Evolutionary conservation across 2,888 invertebrate genomes (phyloP), one percentile per base, ranked within the genome.

Genomic region (Cosmia trapezina): DNA sequence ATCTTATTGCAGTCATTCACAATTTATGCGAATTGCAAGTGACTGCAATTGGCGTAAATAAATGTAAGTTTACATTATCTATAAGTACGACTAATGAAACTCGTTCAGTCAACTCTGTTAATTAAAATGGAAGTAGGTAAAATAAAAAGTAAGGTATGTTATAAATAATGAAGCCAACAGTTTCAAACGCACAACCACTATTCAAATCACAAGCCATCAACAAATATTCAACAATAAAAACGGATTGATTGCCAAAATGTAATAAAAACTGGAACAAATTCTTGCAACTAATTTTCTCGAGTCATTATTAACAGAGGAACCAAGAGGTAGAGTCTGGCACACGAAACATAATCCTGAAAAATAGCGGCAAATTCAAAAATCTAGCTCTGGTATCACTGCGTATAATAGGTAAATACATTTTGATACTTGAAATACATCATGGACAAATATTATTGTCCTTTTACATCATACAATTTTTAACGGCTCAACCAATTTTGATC

Each of bases 211-310:
- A 12, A 53, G n/a, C 53, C 22, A 12, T 17, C 6, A 37, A 19
- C 8, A 70, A 62, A 22, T 22, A 61, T 56, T 54, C 28, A 56
- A 19, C 17, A 45, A 43, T 14, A 19, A 59, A 19, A 47, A 56
- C 33, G 2, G 14, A 33, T 28, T 51, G 14, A 43, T 28, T 57
- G 53, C 33, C 28, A 78, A 49, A 59, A 66, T 28, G 7, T 73
- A 14, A 43, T 19, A 28, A 41, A 59, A 22, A 74, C 12, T 37
- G 8, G 17, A 53, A 22, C 17, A 64, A 17, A 33, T 47, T 19
- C 14, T 66, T 12, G 8, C 47, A 60, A 73, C 22, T 33, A 53
- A 47, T 66, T 76, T 22, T 41, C 2, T 54, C 1, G 17, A 17
- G 17, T 49, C 49, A 47, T 53, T 19, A 47, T 53, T 19, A 64